Percentiles rank a stretch among this genome's conserved stretches.
phyloP scores from a whole-genome alignment of 1,140 invertebrate species.

The Oryctes rhinoceros region DNA sequence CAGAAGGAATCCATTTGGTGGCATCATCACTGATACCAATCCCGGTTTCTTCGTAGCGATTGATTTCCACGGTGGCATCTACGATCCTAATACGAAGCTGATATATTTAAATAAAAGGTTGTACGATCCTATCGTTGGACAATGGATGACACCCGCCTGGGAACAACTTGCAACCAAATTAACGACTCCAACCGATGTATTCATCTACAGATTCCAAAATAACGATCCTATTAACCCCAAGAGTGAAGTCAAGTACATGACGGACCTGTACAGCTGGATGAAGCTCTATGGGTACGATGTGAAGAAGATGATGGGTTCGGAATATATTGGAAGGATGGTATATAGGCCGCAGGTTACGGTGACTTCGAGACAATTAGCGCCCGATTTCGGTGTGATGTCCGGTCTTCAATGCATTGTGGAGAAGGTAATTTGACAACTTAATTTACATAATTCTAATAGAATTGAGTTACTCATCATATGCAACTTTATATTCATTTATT shows the following conservation, averaged over 20 bases:
- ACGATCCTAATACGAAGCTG: conserved; percentile 85
- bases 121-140: conserved; percentile 92
- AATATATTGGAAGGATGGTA: conserved; percentile 78
- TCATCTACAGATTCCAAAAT: conserved; percentile 90
- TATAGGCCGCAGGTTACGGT: conserved; percentile 79
- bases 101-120: conserved; percentile 84
- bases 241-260: conserved; percentile 81
- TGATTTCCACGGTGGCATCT: conserved; percentile 91
- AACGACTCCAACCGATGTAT: conserved; percentile 86
- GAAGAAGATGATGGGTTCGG: conserved; percentile 82
- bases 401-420: conserved; percentile 88
- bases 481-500: conserved; percentile 45
- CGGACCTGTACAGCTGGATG: conserved; percentile 84
- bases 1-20: conserved; percentile 89
- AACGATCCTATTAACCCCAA: conserved; percentile 91
- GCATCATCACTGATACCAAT: conserved; percentile 86
- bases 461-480: too few species aligned
- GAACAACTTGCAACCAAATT: conserved; percentile 82
- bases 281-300: conserved; percentile 89
- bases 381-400: conserved; percentile 87
- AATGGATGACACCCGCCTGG: conserved; percentile 95
- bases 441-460: too few species aligned
- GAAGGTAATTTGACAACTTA: conserved; percentile 63
- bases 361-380: conserved; percentile 78
- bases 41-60: conserved; percentile 90